These are phyloP conservation scores for Aspiorhynchus laticeps DNA, from an alignment of 2,113 vertebrate genomes.

Conservation along the genomic window DNA sequence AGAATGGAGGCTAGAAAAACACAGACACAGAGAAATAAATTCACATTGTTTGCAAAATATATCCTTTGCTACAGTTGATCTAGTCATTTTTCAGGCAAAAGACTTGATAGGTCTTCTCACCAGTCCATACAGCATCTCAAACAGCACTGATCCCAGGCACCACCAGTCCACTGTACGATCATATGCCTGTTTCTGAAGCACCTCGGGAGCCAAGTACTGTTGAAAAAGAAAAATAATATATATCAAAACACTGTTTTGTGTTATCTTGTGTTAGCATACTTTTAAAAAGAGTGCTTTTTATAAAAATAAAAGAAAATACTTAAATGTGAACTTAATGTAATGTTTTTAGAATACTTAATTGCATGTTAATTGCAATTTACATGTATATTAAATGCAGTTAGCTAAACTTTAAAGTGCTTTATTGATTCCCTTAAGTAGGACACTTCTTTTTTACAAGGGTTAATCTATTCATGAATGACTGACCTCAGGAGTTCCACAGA, in stretches of 20 bases:
- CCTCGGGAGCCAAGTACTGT: constrained; percentile 82
- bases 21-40: not conserved
- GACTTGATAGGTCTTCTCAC: constrained; percentile 63
- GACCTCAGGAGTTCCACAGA: constrained; percentile 83
- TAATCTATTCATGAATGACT: not conserved
- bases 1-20: constrained; percentile 77
- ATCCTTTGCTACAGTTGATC: not conserved
- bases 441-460: not conserved
- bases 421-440: too few relatives aligned
- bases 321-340: not conserved
- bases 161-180: constrained; percentile 85
- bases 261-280: not conserved
- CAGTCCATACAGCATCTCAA: constrained; percentile 85
- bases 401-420: too few relatives aligned
- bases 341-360: not conserved
- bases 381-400: too few relatives aligned
- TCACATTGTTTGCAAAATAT: not conserved
- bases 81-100: not conserved
- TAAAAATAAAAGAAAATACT: not conserved
- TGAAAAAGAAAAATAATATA: not conserved
- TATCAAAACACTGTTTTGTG: not conserved
- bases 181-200: constrained; percentile 83
- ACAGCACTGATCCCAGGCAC: constrained; percentile 82
- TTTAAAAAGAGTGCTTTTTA: not conserved
- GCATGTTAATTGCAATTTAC: too few relatives aligned